phyloP scores from a whole-genome alignment of 2,888 invertebrate species.

The Adelphocoris suturalis region DNA sequence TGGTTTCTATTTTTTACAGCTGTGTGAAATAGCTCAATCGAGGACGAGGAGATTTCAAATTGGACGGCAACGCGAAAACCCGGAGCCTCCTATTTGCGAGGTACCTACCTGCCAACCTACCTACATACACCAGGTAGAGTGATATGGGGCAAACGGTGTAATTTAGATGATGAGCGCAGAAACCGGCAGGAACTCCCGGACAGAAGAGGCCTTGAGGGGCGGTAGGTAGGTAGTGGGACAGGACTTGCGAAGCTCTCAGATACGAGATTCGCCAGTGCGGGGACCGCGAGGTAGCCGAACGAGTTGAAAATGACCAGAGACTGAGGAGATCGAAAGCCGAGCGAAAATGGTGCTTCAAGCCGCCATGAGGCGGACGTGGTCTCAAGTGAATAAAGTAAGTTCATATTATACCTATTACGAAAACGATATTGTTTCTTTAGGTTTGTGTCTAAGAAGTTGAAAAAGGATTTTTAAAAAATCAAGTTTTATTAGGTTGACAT shows the following conservation, averaged over 20 bases:
- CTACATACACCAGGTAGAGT: neutral
- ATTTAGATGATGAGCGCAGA: constrained; percentile 16
- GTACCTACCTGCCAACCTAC: too few relatives aligned
- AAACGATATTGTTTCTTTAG: too few relatives aligned
- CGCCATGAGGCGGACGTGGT: neutral
- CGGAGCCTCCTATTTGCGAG: too few relatives aligned
- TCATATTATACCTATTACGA: neutral
- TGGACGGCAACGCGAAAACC: too few relatives aligned
- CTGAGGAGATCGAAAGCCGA: too few relatives aligned
- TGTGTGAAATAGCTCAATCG: too few relatives aligned
- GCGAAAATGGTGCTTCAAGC: constrained; percentile 11
- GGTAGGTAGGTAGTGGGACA: neutral
- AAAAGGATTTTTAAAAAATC: neutral
- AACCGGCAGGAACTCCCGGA: neutral
- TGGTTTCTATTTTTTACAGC: too few relatives aligned
- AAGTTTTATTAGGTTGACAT: too few relatives aligned
- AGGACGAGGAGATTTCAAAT: too few relatives aligned
- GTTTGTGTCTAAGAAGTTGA: neutral
- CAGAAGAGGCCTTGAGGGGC: constrained; percentile 2
- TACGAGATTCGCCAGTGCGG: neutral
- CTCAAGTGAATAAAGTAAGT: neutral
- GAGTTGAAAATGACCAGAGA: neutral
- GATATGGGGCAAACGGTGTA: neutral
- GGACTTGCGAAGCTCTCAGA: neutral
- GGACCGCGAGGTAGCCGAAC: neutral